Evolutionary conservation across 2,888 invertebrate species (phyloP).

Genomic region (Acanthacorydalis orientalis): DNA sequence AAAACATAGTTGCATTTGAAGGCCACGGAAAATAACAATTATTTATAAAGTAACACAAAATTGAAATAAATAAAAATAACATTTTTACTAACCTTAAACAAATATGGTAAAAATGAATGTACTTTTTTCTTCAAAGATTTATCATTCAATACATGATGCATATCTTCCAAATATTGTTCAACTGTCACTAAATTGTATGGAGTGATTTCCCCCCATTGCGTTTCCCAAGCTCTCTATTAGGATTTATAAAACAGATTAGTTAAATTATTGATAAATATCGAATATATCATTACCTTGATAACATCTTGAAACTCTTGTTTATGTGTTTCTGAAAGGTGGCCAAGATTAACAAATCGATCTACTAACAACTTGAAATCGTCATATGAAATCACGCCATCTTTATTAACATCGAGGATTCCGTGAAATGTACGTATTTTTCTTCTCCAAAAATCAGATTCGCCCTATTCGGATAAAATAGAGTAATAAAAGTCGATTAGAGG

Average conservation of each 20-base stretch:
- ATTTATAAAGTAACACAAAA: too few relatives aligned
- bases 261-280: too few relatives aligned
- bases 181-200: constrained; percentile 69
- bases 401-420: constrained; percentile 67
- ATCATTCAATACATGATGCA: constrained; percentile 69
- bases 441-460: constrained; percentile 55
- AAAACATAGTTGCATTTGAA: too few relatives aligned
- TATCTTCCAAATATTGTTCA: constrained; percentile 65
- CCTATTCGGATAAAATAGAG: constrained; percentile 18
- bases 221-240: constrained; percentile 57
- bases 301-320: constrained; percentile 52
- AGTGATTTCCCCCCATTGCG: constrained; percentile 66
- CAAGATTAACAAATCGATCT: constrained; percentile 56
- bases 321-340: constrained; percentile 48
- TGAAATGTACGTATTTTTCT: constrained; percentile 76
- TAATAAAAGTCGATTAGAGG: neutral
- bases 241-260: too few relatives aligned
- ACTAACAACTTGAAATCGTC: constrained; percentile 63
- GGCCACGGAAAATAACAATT: too few relatives aligned
- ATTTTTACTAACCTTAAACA: constrained; percentile 49
- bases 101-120: constrained; percentile 60
- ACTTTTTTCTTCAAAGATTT: constrained; percentile 54
- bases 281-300: constrained; percentile 42
- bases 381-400: constrained; percentile 68
- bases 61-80: too few relatives aligned